Evolutionary conservation across 1,140 invertebrate species (phyloP), one percentile per base, ranked within the genome.

Genomic region (Papilio polyxenes): DNA sequence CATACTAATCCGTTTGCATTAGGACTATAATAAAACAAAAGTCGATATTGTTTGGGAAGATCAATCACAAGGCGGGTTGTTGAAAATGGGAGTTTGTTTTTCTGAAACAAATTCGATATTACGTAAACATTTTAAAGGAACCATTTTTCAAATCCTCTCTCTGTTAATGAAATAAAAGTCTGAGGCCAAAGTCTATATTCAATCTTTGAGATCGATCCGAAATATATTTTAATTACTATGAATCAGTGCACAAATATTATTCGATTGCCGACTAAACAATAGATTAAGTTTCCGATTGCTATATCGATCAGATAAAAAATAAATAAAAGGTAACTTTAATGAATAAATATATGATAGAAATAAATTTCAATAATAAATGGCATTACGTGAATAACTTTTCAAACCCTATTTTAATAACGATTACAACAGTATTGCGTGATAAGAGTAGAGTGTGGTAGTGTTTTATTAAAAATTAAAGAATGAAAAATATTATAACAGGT

Each of bases 21-120:
- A 80, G 59, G 78, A 80, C 78, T 80, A 80, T 80, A 80, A 80
- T 80, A 80, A 80, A 80, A 80, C 78, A 80, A 80, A 80, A 80
- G 78, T 80, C 78, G 78, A 80, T 80, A 65, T 80, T 80, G 78
- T 80, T 80, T 80, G 78, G 78, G 13, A 48, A 80, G 78, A 80
- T 80, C 78, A 80, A 80, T 80, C 78, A 80, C 77, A 65, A 48
- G 44, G 44, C 78, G 78, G 78, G 59, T 69, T 80, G 78, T 80
- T 80, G 56, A 80, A 65, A 80, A 80, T 80, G 59, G 37, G 78
- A 80, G 78, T 80, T 80, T 80, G 62, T 80, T 80, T 80, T 69
- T 44, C 49, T 78, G 48, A 37, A 76, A 78, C 51, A 78, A 78
- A 78, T 78, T 56, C 37, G 37, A 78, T 78, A 56, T 76, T 56